These are phyloP conservation scores for Leucoptera coffeella DNA, from an alignment of 2,888 invertebrate species.

Conservation along the genomic window DNA sequence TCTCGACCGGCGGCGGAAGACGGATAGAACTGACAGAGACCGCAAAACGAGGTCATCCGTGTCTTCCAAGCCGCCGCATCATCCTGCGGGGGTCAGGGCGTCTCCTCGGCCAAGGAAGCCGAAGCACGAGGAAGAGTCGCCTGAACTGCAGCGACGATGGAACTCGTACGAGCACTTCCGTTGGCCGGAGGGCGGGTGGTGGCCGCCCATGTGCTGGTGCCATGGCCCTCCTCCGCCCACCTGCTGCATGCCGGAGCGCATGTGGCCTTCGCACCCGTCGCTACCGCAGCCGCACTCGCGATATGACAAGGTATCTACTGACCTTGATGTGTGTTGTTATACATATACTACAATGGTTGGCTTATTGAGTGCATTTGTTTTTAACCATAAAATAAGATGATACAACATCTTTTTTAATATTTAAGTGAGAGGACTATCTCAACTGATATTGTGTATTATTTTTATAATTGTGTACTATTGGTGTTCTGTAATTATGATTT, in stretches of 20 bases:
- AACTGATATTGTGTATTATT: too few relatives aligned
- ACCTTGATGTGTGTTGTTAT: background rate
- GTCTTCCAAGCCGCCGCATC: constrained; percentile 44
- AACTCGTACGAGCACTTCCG: constrained; percentile 57
- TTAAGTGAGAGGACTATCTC: too few relatives aligned
- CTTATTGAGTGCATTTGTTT: too few relatives aligned
- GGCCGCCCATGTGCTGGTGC: constrained; percentile 44
- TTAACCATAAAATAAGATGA: too few relatives aligned
- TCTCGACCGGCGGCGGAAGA: constrained; percentile 46
- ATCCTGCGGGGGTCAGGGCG: constrained; percentile 30
- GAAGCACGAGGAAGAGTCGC: constrained; percentile 29
- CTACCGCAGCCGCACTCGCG: constrained; percentile 25
- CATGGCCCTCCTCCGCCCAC: constrained; percentile 39
- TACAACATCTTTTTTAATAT: too few relatives aligned
- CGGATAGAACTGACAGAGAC: constrained; percentile 55
- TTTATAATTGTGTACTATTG: too few relatives aligned
- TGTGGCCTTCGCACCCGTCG: constrained; percentile 45
- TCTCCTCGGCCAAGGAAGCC: constrained; percentile 33
- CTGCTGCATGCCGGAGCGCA: constrained; percentile 40
- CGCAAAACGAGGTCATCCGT: constrained; percentile 58
- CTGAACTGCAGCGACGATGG: constrained; percentile 40
- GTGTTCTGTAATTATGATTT: too few relatives aligned
- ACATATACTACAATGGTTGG: background rate
- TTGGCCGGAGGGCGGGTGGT: constrained; percentile 49
- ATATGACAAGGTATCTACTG: constrained; percentile 35